phyloP scores from a whole-genome alignment of 2,797 vertebrate species.

The Cynopterus sphinx region DNA sequence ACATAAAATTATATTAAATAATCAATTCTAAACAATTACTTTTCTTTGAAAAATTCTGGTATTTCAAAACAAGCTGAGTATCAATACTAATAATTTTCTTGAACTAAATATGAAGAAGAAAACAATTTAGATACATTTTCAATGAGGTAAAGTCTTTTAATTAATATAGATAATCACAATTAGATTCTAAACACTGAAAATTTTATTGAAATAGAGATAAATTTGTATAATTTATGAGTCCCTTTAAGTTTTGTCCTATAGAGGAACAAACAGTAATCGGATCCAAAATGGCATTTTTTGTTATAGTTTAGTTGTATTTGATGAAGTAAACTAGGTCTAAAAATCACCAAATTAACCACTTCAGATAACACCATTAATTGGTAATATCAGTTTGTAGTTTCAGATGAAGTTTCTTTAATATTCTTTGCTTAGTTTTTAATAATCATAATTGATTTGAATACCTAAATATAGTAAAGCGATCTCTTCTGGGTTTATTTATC shows the following conservation, averaged over 20 bases:
- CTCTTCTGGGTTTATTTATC: not conserved
- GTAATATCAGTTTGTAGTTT: not conserved
- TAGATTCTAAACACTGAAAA: not conserved
- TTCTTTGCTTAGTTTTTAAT: not conserved
- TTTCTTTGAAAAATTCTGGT: not conserved
- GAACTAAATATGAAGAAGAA: not conserved
- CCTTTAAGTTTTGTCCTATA: not conserved
- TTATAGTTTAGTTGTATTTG: not conserved
- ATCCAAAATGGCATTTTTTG: not conserved
- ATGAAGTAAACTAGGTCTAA: not conserved
- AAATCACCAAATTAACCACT: not conserved
- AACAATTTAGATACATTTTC: not conserved
- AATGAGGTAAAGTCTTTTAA: not conserved
- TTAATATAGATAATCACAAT: not conserved
- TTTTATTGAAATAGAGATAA: not conserved
- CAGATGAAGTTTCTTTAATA: not conserved
- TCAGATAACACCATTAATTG: not conserved
- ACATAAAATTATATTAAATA: not conserved
- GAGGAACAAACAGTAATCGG: not conserved
- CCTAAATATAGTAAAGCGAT: not conserved
- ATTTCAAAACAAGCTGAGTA: not conserved
- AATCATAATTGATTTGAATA: not conserved
- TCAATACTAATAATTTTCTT: not conserved
- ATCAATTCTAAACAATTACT: not conserved
- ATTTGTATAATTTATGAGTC: not conserved